Conservation (phyloP, 1,140 invertebrate species). For the Drosophila novamexicana region DNA sequence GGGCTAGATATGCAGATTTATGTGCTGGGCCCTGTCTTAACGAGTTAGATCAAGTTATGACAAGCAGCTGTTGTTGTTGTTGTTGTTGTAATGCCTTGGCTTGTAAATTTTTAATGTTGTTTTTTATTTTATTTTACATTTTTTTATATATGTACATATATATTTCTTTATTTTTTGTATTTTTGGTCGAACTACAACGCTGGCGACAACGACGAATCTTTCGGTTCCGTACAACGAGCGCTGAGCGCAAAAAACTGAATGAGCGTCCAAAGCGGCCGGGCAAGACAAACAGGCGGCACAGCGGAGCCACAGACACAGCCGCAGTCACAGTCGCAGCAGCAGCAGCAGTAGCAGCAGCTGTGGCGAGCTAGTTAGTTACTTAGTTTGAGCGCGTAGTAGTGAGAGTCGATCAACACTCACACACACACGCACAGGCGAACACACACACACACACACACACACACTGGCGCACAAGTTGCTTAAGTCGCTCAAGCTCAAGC, state of each 20-base stretch:
- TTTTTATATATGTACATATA: conserved; percentile 13
- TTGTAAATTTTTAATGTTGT: conserved; percentile 22
- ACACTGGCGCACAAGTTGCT: conserved; percentile 64
- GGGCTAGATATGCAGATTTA: conserved; percentile 41
- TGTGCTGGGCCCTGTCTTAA: conserved; percentile 27
- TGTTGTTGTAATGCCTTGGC: conserved; percentile 4
- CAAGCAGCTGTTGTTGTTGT: conserved; percentile 28
- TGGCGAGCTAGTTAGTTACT: conserved; percentile 79
- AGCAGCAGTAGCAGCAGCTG: conserved; percentile 40
- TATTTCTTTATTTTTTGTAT: conserved; percentile 25
- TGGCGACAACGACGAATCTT: conserved; percentile 69
- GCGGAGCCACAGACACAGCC: conserved; percentile 44
- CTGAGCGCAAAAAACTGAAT: conserved; percentile 82
- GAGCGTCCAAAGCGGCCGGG: conserved; percentile 77
- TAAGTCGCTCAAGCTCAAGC: conserved; percentile 76
- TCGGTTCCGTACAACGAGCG: conserved; percentile 81
- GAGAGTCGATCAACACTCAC: conserved; percentile 68
- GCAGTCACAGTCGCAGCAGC: conserved; percentile 27
- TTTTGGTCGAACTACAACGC: conserved; percentile 51
- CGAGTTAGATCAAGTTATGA: conserved; percentile 51
- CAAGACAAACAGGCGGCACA: conserved; percentile 77
- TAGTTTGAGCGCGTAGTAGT: conserved; percentile 73
- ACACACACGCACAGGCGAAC: conserved; percentile 46
- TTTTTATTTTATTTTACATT: conserved; percentile 30
- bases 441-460: conserved; percentile 29